Evolutionary conservation across 1,140 invertebrate genomes (phyloP).

Genomic region (Diorhabda elongata): DNA sequence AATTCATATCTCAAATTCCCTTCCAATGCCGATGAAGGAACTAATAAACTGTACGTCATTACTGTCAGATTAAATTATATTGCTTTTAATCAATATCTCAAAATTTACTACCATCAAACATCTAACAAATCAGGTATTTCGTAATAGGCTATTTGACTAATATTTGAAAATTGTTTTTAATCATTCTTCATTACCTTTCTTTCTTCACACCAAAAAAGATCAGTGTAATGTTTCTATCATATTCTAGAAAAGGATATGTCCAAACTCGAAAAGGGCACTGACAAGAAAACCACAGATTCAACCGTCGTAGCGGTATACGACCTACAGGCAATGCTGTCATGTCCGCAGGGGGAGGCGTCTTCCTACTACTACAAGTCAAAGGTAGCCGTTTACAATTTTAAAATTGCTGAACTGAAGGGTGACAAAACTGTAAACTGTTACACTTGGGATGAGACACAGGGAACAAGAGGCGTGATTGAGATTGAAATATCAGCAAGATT

Average conservation of each 20-base stretch:
- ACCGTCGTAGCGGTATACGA: neutral
- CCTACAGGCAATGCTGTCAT: neutral
- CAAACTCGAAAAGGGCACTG: neutral
- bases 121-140: too few relatives aligned
- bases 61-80: too few relatives aligned
- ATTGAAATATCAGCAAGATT: neutral
- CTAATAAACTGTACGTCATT: too few relatives aligned
- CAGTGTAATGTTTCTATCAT: neutral
- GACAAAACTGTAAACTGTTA: neutral
- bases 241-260: neutral
- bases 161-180: too few relatives aligned
- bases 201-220: neutral
- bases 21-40: too few relatives aligned
- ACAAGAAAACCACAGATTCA: neutral
- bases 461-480: neutral
- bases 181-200: too few relatives aligned
- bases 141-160: too few relatives aligned
- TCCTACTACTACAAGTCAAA: neutral
- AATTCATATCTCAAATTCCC: too few relatives aligned
- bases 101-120: too few relatives aligned
- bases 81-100: too few relatives aligned
- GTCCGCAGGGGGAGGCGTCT: neutral
- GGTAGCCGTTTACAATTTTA: neutral
- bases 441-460: neutral
- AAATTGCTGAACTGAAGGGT: neutral